Percentiles rank a stretch among this genome's conserved stretches.
phyloP scores from a whole-genome alignment of 2,888 invertebrate species.

The Ennomos quercinarius region DNA sequence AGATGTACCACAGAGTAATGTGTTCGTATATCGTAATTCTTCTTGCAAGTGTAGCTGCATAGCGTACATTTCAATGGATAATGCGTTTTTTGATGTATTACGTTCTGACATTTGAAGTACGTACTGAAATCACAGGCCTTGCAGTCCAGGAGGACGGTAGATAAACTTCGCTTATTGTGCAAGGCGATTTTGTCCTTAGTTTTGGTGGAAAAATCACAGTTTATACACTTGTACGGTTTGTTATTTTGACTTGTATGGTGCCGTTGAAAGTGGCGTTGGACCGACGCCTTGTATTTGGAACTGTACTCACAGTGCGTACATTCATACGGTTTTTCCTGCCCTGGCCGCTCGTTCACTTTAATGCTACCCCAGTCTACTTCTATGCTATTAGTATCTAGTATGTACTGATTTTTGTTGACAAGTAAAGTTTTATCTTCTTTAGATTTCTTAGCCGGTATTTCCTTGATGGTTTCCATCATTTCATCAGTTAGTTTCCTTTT shows the following conservation, averaged over 20 bases:
- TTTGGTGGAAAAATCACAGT: slow-evolving; percentile 71
- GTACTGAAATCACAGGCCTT: slow-evolving; percentile 55
- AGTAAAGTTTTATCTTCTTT: slow-evolving; percentile 6
- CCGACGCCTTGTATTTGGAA: slow-evolving; percentile 67
- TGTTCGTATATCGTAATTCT: slow-evolving; percentile 63
- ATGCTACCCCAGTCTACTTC: slow-evolving; percentile 63
- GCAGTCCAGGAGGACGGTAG: slow-evolving; percentile 48
- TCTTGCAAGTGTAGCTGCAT: slow-evolving; percentile 60
- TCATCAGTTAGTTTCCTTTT: too few relatives aligned
- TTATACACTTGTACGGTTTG: slow-evolving; percentile 65
- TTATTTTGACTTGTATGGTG: slow-evolving; percentile 61
- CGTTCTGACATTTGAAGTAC: slow-evolving; percentile 60
- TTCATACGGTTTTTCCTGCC: slow-evolving; percentile 60
- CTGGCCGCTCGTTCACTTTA: slow-evolving; percentile 56
- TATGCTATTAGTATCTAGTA: slow-evolving; percentile 54
- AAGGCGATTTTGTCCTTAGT: slow-evolving; percentile 70
- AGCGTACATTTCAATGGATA: slow-evolving; percentile 57
- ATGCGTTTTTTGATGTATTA: slow-evolving; percentile 65
- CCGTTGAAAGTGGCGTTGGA: slow-evolving; percentile 69
- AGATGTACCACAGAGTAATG: slow-evolving; percentile 60
- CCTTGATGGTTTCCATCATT: slow-evolving; percentile 5
- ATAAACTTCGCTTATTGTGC: slow-evolving; percentile 66
- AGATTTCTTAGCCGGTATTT: slow-evolving; percentile 1
- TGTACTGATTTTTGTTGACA: slow-evolving; percentile 52
- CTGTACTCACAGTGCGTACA: slow-evolving; percentile 63